Conservation (phyloP, 1,140 invertebrate genomes). For the Leptopilina boulardi region DNA sequence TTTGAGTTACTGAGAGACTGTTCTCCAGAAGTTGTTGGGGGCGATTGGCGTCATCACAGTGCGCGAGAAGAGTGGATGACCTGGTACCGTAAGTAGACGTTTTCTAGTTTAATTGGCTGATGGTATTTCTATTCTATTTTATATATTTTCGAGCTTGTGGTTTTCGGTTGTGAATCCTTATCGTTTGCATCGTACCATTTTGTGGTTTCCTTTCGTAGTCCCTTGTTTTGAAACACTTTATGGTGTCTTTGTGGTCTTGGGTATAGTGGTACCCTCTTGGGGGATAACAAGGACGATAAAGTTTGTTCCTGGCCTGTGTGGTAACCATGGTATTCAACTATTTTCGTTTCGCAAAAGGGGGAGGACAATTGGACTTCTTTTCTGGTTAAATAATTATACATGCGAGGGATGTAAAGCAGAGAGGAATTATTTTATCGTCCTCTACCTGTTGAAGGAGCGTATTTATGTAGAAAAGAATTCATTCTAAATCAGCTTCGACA, state of each 20-base stretch:
- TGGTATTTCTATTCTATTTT: neutral
- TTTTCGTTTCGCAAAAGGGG: neutral
- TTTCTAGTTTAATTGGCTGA: neutral
- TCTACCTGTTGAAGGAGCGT: too few species aligned
- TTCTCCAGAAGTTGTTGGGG: neutral
- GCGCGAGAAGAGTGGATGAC: neutral
- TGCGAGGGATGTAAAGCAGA: too few species aligned
- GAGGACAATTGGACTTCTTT: too few species aligned
- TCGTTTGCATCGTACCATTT: neutral
- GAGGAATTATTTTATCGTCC: too few species aligned
- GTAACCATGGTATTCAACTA: neutral
- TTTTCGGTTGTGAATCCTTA: neutral
- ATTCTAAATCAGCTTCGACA: too few species aligned
- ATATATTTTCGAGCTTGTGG: neutral
- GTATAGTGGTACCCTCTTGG: neutral
- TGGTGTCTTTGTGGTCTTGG: neutral
- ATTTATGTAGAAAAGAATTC: too few species aligned
- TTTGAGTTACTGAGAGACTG: neutral
- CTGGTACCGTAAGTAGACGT: constrained; percentile 12
- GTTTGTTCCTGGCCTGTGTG: neutral
- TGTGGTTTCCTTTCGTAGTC: neutral
- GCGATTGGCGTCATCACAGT: neutral
- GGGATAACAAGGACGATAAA: neutral
- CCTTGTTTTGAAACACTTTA: neutral
- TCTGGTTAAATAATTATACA: too few species aligned